Evolutionary conservation across 2,888 invertebrate genomes (phyloP).

Genomic region (Syritta pipiens): DNA sequence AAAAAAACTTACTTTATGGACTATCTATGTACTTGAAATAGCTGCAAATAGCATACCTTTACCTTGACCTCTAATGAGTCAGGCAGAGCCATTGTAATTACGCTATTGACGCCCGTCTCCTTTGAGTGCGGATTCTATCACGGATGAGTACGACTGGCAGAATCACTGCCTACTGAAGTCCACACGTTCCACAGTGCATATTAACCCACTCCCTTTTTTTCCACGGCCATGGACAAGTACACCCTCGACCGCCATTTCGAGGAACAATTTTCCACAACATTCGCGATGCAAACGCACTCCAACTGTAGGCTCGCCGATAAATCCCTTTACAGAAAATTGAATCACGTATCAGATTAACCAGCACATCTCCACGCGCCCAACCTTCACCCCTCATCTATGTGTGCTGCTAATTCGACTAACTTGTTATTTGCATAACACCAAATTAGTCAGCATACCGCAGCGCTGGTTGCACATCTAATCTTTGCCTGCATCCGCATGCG

Average conservation of each 20-base stretch:
- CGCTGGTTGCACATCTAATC: constrained; percentile 46
- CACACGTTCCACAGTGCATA: too few species aligned
- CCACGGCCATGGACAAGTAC: too few species aligned
- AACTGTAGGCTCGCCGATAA: constrained; percentile 15
- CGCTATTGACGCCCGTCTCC: too few species aligned
- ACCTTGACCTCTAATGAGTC: too few species aligned
- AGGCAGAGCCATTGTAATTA: too few species aligned
- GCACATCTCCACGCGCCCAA: not conserved
- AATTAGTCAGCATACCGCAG: constrained; percentile 61
- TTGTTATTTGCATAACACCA: constrained; percentile 66
- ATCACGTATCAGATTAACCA: constrained; percentile 60
- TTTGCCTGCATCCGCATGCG: not conserved
- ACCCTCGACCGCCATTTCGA: constrained; percentile 25
- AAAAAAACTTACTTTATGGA: too few species aligned
- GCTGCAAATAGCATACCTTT: too few species aligned
- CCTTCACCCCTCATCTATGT: constrained; percentile 48
- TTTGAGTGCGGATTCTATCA: too few species aligned
- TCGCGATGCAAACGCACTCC: not conserved
- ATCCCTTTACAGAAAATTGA: constrained; percentile 54
- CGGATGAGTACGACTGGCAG: too few species aligned
- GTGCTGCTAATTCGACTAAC: constrained; percentile 62
- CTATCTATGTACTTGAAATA: too few species aligned
- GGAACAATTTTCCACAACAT: constrained; percentile 14
- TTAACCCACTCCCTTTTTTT: too few species aligned
- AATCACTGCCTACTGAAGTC: too few species aligned